Conservation (phyloP, 2,888 invertebrate species). For the Adelognathus sp. region DNA sequence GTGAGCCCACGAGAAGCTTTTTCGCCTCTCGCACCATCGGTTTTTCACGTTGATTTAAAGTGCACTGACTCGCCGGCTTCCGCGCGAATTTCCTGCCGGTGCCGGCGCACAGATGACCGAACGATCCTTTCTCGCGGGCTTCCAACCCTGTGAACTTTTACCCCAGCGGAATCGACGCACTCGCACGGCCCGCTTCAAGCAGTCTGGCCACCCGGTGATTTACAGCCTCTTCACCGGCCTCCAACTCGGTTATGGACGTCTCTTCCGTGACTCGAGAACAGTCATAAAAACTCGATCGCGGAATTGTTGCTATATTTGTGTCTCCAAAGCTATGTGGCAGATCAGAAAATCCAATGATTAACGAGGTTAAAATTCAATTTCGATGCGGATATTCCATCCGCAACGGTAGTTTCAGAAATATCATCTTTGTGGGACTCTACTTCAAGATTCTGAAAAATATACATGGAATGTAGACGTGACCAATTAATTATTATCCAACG, state of each 20-base stretch:
- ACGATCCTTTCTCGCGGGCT: constrained; percentile 25
- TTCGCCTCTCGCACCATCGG: constrained; percentile 58
- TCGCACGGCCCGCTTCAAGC: constrained; percentile 33
- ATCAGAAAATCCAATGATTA: too few relatives aligned
- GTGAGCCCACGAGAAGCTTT: constrained; percentile 39
- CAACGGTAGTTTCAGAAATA: too few relatives aligned
- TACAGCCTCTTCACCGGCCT: constrained; percentile 35
- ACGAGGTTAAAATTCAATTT: too few relatives aligned
- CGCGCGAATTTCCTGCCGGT: not conserved
- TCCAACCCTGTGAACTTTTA: constrained; percentile 48
- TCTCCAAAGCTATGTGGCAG: not conserved
- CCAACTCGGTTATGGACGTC: constrained; percentile 24
- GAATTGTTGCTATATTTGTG: not conserved
- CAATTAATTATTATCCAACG: not conserved
- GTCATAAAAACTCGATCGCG: not conserved
- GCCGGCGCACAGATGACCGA: constrained; percentile 48
- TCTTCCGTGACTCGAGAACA: constrained; percentile 1
- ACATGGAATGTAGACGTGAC: not conserved
- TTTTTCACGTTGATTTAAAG: constrained; percentile 69
- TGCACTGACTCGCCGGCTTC: constrained; percentile 41
- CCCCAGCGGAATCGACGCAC: constrained; percentile 46
- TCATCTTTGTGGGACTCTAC: too few relatives aligned
- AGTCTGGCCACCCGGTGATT: constrained; percentile 54
- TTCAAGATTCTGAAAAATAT: too few relatives aligned
- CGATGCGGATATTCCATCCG: too few relatives aligned